These are phyloP conservation scores for Hydrochoerus hydrochaeris DNA, from an alignment of 2,113 vertebrate genomes.

Conservation along the genomic window DNA sequence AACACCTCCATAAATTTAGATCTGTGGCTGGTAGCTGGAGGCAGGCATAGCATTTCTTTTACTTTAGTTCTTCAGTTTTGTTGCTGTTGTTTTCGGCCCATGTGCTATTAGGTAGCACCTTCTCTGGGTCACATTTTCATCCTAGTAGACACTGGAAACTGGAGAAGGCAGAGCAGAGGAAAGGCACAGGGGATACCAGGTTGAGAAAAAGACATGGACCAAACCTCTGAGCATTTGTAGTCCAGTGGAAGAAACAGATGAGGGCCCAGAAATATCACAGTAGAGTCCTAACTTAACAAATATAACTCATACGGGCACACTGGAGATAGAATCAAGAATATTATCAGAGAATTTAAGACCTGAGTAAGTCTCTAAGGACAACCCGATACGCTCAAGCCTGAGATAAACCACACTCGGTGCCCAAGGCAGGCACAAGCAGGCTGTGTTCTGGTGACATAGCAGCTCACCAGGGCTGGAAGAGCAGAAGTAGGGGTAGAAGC, in stretches of 20 bases:
- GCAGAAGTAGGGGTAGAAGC: not conserved
- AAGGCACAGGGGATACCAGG: not conserved
- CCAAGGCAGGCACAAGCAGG: not conserved
- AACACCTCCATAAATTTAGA: not conserved
- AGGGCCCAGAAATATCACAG: not conserved
- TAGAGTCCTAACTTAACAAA: not conserved
- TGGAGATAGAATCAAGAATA: not conserved
- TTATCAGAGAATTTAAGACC: slow-evolving; percentile 37
- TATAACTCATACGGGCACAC: rapidly evolving
- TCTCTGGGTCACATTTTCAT: not conserved
- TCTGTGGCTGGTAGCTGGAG: not conserved
- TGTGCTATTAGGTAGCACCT: not conserved
- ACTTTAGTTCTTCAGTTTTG: not conserved
- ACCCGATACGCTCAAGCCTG: not conserved
- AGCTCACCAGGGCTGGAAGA: not conserved
- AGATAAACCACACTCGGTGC: not conserved
- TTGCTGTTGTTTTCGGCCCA: not conserved
- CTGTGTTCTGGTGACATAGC: not conserved
- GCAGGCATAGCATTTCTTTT: not conserved
- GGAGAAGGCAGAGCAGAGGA: not conserved
- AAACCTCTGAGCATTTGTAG: not conserved
- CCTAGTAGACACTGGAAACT: not conserved
- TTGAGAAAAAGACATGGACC: not conserved
- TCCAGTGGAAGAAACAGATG: not conserved
- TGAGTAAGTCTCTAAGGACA: not conserved